Evolutionary conservation across 2,113 vertebrate species (phyloP).

Genomic region (Cochlearius cochlearius): DNA sequence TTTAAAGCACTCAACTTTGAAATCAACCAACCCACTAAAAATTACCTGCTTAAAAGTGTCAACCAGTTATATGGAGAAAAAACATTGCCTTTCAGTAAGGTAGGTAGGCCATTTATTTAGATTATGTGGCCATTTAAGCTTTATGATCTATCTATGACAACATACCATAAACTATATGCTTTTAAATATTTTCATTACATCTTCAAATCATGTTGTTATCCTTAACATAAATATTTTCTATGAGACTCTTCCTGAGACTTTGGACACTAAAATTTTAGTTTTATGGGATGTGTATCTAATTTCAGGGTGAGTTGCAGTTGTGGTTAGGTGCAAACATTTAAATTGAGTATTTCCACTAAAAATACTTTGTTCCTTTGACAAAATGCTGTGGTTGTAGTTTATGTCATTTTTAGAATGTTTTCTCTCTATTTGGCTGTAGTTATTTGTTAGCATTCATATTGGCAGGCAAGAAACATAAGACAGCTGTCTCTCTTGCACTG

Average conservation of each 20-base stretch:
- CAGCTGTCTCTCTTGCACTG: background rate
- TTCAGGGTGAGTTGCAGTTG: background rate
- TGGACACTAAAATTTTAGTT: background rate
- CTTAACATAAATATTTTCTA: background rate
- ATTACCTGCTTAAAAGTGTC: slow-evolving; percentile 64
- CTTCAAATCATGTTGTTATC: background rate
- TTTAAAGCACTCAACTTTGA: slow-evolving; percentile 66
- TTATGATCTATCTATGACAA: background rate
- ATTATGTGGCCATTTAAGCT: background rate
- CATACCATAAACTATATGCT: background rate
- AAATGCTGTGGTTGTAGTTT: background rate
- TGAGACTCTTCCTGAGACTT: background rate
- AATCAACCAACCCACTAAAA: slow-evolving; percentile 59
- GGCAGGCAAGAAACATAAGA: background rate
- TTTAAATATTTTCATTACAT: background rate
- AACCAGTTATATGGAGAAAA: slow-evolving; percentile 69
- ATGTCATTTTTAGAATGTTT: background rate
- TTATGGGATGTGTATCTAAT: background rate
- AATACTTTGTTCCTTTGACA: background rate
- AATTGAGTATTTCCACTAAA: background rate
- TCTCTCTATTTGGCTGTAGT: background rate
- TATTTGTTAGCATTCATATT: background rate
- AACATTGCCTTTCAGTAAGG: slow-evolving; percentile 51
- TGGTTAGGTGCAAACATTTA: background rate
- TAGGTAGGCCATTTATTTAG: slow-evolving; percentile 10